Evolutionary conservation across 1,140 invertebrate genomes (phyloP).

Genomic region (Stratiolaelaps scimitus): DNA sequence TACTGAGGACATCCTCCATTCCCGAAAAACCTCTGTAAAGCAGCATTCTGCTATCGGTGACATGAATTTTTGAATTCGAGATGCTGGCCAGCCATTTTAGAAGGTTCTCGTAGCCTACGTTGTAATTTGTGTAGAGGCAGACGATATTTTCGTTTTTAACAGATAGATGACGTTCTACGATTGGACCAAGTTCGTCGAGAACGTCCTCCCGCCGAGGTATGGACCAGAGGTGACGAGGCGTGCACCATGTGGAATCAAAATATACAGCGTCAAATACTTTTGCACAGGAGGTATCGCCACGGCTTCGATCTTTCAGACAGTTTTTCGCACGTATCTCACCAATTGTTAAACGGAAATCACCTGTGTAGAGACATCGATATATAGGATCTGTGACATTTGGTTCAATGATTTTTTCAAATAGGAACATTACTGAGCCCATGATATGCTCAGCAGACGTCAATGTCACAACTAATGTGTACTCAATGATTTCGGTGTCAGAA

Average conservation of each 20-base stretch:
- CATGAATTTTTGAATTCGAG: not conserved
- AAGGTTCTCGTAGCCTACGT: slow-evolving; percentile 19
- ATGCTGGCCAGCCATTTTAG: not conserved
- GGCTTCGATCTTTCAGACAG: not conserved
- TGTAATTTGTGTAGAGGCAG: slow-evolving; percentile 4
- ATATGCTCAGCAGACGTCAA: slow-evolving; percentile 20
- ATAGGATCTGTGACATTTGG: not conserved
- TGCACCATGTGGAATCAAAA: slow-evolving; percentile 19
- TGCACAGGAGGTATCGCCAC: not conserved
- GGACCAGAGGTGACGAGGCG: not conserved
- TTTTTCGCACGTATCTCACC: not conserved
- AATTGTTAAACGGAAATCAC: slow-evolving; percentile 17
- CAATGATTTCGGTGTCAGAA: not conserved
- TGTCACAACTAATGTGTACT: not conserved
- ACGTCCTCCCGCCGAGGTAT: slow-evolving; percentile 5
- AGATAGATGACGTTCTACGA: not conserved
- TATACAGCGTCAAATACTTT: slow-evolving; percentile 19
- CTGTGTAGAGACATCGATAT: slow-evolving; percentile 13
- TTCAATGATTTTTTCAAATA: not conserved
- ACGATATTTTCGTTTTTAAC: not conserved
- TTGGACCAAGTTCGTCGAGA: not conserved
- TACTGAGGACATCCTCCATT: not conserved
- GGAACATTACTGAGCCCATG: slow-evolving; percentile 17
- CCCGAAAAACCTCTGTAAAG: slow-evolving; percentile 5
- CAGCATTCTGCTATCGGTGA: not conserved